A percentile compares a stretch with the other conserved stretches of the same genome.
phyloP scores from a whole-genome alignment of 64 coral and sea anemone genomes.

The Exaiptasia diaphana region DNA sequence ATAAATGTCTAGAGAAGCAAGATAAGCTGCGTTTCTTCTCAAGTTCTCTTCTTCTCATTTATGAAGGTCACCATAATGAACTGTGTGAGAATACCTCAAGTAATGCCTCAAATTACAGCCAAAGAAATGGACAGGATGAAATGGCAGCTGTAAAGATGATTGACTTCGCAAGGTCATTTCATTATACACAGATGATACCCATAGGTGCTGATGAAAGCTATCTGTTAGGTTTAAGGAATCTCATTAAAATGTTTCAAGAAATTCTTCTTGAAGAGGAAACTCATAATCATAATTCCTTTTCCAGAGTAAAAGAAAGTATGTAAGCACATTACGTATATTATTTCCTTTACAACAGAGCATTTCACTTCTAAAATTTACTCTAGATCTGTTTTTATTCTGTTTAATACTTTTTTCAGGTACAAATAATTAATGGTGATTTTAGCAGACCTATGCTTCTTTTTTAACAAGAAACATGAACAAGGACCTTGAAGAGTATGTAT shows the following conservation, averaged over 20 bases:
- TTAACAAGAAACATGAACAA: too few relatives aligned
- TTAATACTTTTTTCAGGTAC: too few relatives aligned
- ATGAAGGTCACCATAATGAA: slow-evolving; percentile 32
- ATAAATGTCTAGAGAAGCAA: slow-evolving; percentile 45
- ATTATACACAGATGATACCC: slow-evolving; percentile 1
- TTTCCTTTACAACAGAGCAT: too few relatives aligned
- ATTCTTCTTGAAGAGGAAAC: slow-evolving; percentile 22
- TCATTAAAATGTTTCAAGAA: slow-evolving; percentile 27
- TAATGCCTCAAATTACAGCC: not conserved
- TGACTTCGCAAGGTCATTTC: slow-evolving; percentile 56
- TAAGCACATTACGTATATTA: too few relatives aligned
- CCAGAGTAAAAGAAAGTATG: too few relatives aligned
- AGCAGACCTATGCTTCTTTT: too few relatives aligned
- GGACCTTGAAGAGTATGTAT: too few relatives aligned
- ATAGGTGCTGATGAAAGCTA: slow-evolving; percentile 46
- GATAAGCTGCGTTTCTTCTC: slow-evolving; percentile 53
- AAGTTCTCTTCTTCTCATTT: slow-evolving; percentile 58
- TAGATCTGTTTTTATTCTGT: too few relatives aligned
- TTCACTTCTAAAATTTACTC: too few relatives aligned
- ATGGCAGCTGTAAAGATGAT: slow-evolving; percentile 44
- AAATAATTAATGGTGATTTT: too few relatives aligned
- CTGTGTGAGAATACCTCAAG: not conserved
- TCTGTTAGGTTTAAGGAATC: slow-evolving; percentile 42
- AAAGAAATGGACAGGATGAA: not conserved
- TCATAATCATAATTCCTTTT: too few relatives aligned